A percentile compares a stretch with the other conserved stretches of the same genome.
phyloP scores from a whole-genome alignment of 2,888 invertebrate genomes.

The Hanleya hanleyi region DNA sequence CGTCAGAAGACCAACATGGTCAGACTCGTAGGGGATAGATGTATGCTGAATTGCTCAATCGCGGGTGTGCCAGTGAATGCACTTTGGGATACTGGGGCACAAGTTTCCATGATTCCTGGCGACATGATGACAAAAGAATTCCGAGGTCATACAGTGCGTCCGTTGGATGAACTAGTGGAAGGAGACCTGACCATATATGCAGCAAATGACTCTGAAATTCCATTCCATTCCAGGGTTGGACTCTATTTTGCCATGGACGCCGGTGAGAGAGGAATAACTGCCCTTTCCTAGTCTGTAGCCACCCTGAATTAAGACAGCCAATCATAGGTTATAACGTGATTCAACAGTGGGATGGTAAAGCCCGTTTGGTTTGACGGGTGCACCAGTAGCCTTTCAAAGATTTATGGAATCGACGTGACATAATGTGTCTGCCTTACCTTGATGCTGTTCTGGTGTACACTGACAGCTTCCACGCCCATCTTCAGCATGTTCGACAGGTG shows the following conservation, averaged over 20 bases:
- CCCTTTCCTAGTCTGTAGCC: not conserved
- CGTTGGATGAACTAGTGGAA: not conserved
- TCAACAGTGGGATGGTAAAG: not conserved
- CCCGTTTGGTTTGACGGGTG: slow-evolving; percentile 33
- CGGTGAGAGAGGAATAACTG: not conserved
- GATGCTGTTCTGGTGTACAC: slow-evolving; percentile 40
- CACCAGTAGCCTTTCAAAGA: slow-evolving; percentile 32
- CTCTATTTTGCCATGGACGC: not conserved
- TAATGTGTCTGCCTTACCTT: slow-evolving; percentile 35
- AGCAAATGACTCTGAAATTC: not conserved
- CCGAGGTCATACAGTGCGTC: not conserved
- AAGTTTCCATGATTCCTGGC: not conserved
- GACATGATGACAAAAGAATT: not conserved
- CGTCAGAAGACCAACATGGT: not conserved
- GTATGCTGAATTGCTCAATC: not conserved
- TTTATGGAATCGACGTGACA: slow-evolving; percentile 34
- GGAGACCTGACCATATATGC: not conserved
- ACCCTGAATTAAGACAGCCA: not conserved
- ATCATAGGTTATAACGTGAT: not conserved
- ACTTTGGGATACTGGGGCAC: slow-evolving; percentile 3
- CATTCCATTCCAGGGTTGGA: not conserved
- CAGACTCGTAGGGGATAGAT: not conserved
- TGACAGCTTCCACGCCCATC: slow-evolving; percentile 13
- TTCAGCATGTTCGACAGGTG: not conserved
- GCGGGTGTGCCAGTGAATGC: not conserved